Evolutionary conservation across 2,888 invertebrate genomes (phyloP), one percentile per base, ranked within the genome.

Genomic region (Mythimna pallens): DNA sequence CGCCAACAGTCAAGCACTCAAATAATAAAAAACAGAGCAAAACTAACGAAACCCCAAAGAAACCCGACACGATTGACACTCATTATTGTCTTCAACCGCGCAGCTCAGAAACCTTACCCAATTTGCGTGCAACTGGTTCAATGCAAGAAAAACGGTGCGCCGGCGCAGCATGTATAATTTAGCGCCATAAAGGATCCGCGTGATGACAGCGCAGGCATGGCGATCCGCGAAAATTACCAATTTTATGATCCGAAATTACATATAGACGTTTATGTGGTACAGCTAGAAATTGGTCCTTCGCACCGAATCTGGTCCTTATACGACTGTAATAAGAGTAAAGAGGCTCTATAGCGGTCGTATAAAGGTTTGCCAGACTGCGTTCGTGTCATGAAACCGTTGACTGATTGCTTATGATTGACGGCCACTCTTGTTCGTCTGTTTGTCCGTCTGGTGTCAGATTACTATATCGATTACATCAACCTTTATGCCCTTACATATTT

Each of bases 171-270:
- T 86, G 81, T 91, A 89, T 91, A 92, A 92, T 94, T 93, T 93
- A 81, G 84, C 81, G 88, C 88, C 89, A 91, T 92, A 92, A 93
- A 92, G 86, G 84, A 81, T 82, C 80, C 79, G 79, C 86, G 86
- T 92, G 93, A 94, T 92, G 93, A 93, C 93, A 93, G 93, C 90
- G 89, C 86, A 90, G 88, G 84, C 86, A 86, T 84, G 70, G 73
- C 82, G 80, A 79, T 81, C 83, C 83, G 87, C 85, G 82, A 87
- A 89, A 90, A 92, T 91, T 89, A 87, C 88, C 84, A 84, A 89
- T 91, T 91, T 92, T 92, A 92, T 87, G 91, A 90, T 82, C 87
- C 87, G 54, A 92, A 92, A 92, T 92, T 92, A 89, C 88, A 89
- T 81, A 83, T 83, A 83, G 64, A 78, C 79, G 63, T 67, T 59